A percentile compares a stretch with the other conserved stretches of the same genome.
Evolutionary conservation across 1,140 invertebrate species (phyloP).

Genomic region (Halictus rubicundus): DNA sequence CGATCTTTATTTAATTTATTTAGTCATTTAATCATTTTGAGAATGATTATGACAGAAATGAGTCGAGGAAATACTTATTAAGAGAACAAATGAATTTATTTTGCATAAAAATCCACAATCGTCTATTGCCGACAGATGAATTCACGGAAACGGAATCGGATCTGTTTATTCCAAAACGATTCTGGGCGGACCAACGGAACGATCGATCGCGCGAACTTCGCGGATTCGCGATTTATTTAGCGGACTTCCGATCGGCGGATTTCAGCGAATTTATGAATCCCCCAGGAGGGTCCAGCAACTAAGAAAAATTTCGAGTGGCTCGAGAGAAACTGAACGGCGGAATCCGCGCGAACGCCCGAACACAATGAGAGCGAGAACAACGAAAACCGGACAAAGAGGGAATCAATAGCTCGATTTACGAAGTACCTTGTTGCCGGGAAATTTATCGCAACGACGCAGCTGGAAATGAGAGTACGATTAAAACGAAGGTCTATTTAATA

Average conservation of each 20-base stretch:
- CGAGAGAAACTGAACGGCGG: background rate
- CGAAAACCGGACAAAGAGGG: background rate
- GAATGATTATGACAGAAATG: no score
- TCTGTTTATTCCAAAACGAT: no score
- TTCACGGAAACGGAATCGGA: no score
- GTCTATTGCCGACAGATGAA: no score
- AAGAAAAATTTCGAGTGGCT: background rate
- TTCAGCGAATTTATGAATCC: background rate
- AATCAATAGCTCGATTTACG: constrained; percentile 28
- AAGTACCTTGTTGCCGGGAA: constrained; percentile 22
- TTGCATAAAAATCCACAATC: no score
- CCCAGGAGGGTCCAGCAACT: background rate
- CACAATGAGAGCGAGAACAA: constrained; percentile 7
- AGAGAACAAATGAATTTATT: no score
- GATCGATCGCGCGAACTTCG: no score
- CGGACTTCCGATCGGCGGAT: background rate
- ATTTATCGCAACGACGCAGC: constrained; percentile 31
- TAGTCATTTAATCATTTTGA: no score
- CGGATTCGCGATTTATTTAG: background rate
- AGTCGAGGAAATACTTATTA: no score
- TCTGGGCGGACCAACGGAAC: no score
- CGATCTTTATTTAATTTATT: no score
- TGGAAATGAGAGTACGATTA: constrained; percentile 25
- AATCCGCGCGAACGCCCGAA: background rate
- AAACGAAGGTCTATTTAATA: constrained; percentile 1